Base-by-base conservation (phyloP, 2,888 invertebrate species). In the Lepidochrysops patricia region DNA sequence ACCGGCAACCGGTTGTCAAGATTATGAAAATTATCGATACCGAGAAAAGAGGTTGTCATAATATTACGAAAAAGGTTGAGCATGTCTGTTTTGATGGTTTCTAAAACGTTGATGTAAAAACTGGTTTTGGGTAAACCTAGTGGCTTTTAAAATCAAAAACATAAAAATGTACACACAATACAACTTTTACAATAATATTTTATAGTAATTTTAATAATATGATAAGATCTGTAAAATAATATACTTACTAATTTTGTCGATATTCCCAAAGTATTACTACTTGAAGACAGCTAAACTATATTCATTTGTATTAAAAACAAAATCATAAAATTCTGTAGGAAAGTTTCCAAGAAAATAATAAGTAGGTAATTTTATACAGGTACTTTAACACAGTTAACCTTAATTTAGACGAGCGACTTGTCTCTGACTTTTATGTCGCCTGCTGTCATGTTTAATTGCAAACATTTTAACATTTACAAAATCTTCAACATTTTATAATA, bases 11-110 rank as follows among this genome's bases (percentile, higher is more conserved):
- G 52, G 52, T 52, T 27, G 27, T 26, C n/a, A 15, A 26, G 52
- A 27, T 52, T 52, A 52, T 27, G 52, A 52, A 52, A 27, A 27
- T 52, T 52, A 52, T 52, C 27, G 27, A 13, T 27, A 15, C 27
- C 13, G 13, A 27, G 13, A 27, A 15, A 52, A 27, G 15, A 27
- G n/a, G 15, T 27, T 27, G 52, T 52, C 26, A 52, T 52, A 27
- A 26, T 26, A 26, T 52, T 26, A 52, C 52, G 43, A 19, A 43
- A 43, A 43, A 23, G 19, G 43, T 43, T 19, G 19, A 19, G 43
- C 19, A 19, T 19, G 1, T 19, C 19, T 19, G 43, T 19, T 43
- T 12, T 19, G 9, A 4, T 19, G 43, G 19, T 19, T 9, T 43
- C 1, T 43, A 19, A 43, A 43, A 43, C 7, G 5, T 35, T 32